Percentiles rank a stretch among this genome's conserved stretches.
phyloP scores from a whole-genome alignment of 2,113 vertebrate genomes.

The Globicephala melas region DNA sequence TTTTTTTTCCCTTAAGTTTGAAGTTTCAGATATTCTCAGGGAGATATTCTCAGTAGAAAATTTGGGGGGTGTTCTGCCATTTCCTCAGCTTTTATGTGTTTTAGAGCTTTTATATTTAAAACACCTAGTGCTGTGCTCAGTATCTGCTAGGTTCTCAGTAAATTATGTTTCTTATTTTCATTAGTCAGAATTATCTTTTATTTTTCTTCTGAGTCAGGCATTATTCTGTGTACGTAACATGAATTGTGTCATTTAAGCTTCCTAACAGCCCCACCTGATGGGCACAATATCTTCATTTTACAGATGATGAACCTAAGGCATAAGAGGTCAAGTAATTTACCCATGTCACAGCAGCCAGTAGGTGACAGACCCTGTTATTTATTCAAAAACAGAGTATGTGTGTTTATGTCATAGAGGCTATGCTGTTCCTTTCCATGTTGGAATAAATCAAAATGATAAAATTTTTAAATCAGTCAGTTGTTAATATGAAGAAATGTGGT shows the following conservation, averaged over 20 bases:
- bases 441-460: constrained; percentile 14
- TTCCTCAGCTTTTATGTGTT: neutral
- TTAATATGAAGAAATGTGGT: constrained; percentile 1
- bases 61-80: neutral
- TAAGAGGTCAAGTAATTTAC: constrained; percentile 15
- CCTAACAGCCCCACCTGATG: neutral
- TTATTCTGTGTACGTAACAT: neutral
- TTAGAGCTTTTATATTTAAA: neutral
- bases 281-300: neutral
- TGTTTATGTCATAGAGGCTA: neutral
- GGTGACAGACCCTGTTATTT: constrained; percentile 2
- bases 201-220: neutral
- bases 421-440: neutral
- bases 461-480: neutral
- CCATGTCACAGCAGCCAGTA: neutral
- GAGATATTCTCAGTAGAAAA: neutral
- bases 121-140: neutral
- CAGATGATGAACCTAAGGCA: neutral
- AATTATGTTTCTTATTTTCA: neutral
- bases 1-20: neutral
- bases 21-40: neutral
- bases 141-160: neutral
- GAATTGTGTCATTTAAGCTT: neutral
- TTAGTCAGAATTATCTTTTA: neutral
- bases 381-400: neutral